These are phyloP conservation scores for Muricea muricata DNA, from an alignment of 92 coral and sea anemone genomes.

Conservation along the genomic window DNA sequence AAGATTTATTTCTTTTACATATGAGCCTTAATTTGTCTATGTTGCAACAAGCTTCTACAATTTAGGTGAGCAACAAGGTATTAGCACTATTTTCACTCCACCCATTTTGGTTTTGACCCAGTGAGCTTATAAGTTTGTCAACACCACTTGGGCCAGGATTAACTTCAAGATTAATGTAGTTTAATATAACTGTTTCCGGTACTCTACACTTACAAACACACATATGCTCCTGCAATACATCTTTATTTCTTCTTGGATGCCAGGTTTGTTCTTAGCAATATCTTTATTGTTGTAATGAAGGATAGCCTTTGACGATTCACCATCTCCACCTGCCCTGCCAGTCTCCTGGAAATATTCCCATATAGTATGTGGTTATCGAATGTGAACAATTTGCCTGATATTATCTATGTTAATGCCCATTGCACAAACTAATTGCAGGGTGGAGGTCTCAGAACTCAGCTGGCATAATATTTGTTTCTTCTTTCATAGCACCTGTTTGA, in stretches of 20 bases:
- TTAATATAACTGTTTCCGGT: too few relatives aligned
- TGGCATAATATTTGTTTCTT: not conserved
- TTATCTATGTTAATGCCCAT: not conserved
- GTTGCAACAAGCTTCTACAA: too few relatives aligned
- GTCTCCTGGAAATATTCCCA: conserved; percentile 33
- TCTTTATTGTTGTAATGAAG: conserved; percentile 13
- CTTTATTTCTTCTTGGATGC: conserved; percentile 20
- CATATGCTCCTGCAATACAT: not conserved
- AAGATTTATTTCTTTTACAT: too few relatives aligned
- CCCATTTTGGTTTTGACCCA: too few relatives aligned
- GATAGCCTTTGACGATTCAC: not conserved
- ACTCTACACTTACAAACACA: not conserved
- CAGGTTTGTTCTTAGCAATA: conserved; percentile 11
- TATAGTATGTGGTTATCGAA: not conserved
- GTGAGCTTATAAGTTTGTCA: too few relatives aligned
- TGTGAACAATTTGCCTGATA: conserved; percentile 10
- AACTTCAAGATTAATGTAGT: too few relatives aligned
- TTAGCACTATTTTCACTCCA: too few relatives aligned
- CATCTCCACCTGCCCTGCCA: conserved; percentile 31
- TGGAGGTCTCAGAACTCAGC: not conserved
- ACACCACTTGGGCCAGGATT: too few relatives aligned
- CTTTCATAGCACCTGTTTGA: not conserved
- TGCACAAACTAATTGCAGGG: not conserved
- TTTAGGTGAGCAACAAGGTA: too few relatives aligned
- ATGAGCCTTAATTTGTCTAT: too few relatives aligned